Conservation (phyloP, 2,113 vertebrate species). For the Malurus alboscapulatus region DNA sequence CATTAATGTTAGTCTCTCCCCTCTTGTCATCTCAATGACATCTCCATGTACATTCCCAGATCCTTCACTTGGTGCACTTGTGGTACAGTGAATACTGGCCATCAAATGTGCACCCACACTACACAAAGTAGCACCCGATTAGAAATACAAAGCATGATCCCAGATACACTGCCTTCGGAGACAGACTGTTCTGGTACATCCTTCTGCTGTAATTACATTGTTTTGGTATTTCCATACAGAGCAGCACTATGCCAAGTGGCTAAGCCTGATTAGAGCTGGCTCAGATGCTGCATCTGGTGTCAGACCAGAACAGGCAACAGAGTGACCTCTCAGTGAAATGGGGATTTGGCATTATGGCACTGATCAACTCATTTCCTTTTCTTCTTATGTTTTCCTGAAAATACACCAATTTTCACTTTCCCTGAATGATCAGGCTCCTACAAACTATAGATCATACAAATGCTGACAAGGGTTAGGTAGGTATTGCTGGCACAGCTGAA, state of each 20-base stretch:
- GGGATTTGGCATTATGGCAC: background rate
- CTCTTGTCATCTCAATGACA: background rate
- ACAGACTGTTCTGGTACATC: conserved; percentile 42
- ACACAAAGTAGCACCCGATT: background rate
- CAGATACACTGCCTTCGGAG: background rate
- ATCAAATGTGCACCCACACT: background rate
- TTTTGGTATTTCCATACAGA: conserved; percentile 36
- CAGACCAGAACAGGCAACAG: background rate
- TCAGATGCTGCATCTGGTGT: background rate
- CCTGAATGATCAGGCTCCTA: background rate
- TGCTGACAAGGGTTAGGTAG: background rate
- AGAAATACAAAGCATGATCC: background rate
- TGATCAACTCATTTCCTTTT: background rate
- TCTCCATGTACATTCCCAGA: background rate
- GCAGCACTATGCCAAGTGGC: background rate
- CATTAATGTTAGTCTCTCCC: background rate
- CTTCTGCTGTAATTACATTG: conserved; percentile 44
- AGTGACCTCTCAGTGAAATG: background rate
- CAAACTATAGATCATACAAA: background rate
- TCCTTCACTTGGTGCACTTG: background rate
- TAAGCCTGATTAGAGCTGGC: conserved; percentile 22
- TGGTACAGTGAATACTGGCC: background rate
- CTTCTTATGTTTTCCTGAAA: background rate
- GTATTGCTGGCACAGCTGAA: background rate
- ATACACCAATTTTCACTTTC: background rate